phyloP scores from a whole-genome alignment of 2,888 invertebrate genomes.

The Trissoscelio sp. region DNA sequence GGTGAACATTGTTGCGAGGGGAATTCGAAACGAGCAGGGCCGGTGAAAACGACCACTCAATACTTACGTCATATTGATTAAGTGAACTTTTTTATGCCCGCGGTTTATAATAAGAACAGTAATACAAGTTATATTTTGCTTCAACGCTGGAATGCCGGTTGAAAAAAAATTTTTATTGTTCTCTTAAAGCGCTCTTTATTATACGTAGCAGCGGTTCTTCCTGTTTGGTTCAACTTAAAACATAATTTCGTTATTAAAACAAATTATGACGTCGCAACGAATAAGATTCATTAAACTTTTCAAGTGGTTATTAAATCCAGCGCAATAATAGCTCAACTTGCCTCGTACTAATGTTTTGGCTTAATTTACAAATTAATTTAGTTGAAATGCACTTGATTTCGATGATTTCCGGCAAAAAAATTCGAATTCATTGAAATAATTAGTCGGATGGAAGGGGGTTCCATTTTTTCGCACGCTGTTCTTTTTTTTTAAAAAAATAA shows the following conservation, averaged over 20 bases:
- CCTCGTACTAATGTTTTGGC: constrained; percentile 5
- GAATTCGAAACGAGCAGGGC: too few species aligned
- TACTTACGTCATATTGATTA: constrained; percentile 16
- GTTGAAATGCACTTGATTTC: constrained; percentile 8
- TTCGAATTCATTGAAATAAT: constrained; percentile 16
- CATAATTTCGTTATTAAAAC: constrained; percentile 35
- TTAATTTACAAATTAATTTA: constrained; percentile 12
- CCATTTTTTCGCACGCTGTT: constrained; percentile 44
- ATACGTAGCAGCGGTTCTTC: not conserved
- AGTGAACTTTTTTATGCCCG: constrained; percentile 19
- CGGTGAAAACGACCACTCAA: not conserved
- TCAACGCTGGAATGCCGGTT: constrained; percentile 1
- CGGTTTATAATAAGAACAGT: constrained; percentile 6
- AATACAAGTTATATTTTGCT: constrained; percentile 24
- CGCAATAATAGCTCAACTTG: not conserved
- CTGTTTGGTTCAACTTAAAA: constrained; percentile 5
- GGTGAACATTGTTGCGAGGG: too few species aligned
- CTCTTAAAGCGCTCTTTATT: constrained; percentile 26
- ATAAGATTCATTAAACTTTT: constrained; percentile 24
- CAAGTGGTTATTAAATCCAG: constrained; percentile 12
- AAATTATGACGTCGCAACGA: constrained; percentile 33
- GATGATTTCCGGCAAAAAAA: too few species aligned
- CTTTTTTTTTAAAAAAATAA: too few species aligned
- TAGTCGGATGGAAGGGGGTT: not conserved
- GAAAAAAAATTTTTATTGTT: constrained; percentile 17